phyloP scores from a whole-genome alignment of 1,140 invertebrate species.

The Ceratina japonica region DNA sequence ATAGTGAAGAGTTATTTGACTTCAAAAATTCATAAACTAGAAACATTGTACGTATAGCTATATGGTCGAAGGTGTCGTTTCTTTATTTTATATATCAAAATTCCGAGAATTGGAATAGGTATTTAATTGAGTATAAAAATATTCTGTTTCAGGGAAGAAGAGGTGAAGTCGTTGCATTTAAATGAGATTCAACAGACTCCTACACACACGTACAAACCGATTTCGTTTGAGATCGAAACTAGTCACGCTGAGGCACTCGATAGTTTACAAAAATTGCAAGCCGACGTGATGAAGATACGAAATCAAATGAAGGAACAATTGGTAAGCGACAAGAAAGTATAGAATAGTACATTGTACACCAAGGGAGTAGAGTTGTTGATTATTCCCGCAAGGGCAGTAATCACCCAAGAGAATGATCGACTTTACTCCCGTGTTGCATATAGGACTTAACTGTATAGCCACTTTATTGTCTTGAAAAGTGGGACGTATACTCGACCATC shows the following conservation, averaged over 20 bases:
- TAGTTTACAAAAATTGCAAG: slow-evolving; percentile 35
- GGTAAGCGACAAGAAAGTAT: slow-evolving; percentile 28
- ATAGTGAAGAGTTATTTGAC: slow-evolving; percentile 48
- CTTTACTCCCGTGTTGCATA: too few relatives aligned
- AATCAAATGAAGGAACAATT: slow-evolving; percentile 52
- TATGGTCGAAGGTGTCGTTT: too few relatives aligned
- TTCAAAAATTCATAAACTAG: slow-evolving; percentile 49
- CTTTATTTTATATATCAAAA: too few relatives aligned
- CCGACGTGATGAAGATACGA: slow-evolving; percentile 43
- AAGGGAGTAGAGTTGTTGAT: too few relatives aligned
- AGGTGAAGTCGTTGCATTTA: slow-evolving; percentile 34
- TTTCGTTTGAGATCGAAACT: slow-evolving; percentile 42
- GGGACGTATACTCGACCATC: too few relatives aligned
- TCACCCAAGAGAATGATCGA: too few relatives aligned
- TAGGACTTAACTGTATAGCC: too few relatives aligned
- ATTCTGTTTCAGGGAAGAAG: slow-evolving; percentile 38
- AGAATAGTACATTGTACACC: too few relatives aligned
- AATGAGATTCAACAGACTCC: slow-evolving; percentile 28
- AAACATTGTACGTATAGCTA: slow-evolving; percentile 54
- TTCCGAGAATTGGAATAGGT: not conserved
- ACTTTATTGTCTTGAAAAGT: too few relatives aligned
- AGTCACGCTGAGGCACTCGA: slow-evolving; percentile 28
- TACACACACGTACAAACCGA: slow-evolving; percentile 35
- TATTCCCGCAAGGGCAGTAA: too few relatives aligned
- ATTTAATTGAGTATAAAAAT: not conserved